Base-by-base conservation (phyloP, 1,140 invertebrate genomes). In the Drosophila tani region DNA sequence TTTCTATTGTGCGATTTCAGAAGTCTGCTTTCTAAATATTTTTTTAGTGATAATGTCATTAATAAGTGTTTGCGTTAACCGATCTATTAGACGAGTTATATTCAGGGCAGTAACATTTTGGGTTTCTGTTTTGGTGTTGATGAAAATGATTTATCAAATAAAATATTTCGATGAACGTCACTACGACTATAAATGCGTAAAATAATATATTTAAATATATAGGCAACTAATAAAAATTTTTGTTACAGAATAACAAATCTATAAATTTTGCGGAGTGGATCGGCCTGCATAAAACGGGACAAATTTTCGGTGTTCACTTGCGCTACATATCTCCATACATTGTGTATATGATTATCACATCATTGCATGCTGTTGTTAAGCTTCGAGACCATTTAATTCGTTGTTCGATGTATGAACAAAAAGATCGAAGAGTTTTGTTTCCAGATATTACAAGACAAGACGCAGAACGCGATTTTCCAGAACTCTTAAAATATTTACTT, bases 131-230 rank as follows among this genome's bases (percentile, higher is more conserved):
- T 94, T 99, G 15, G 94, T 99, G 62, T 95, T 99, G 43, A 94
- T 95, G 2, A 98, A 98, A 93, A 99, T 99, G 98, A 95, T 99
- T 9, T 99, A 98, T 93, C 98, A 99, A 94, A 97, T 99, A 53
- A 94, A 97, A 50, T 97, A 98, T 82, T 97, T 99, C 59, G 93
- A 96, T 70, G 96, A 96, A 70, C 93, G 94, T 5, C 93, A 94
- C 47, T 87, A 83, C 27, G 21, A 87, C 24, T 87, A 53, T 35
- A 41, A 50, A 62, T 87, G 83, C 43, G 83, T 87, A 87, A 83
- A 32, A 8, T 50, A 53, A 11, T 21, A 50, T 21, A 29, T 6
- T 5, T 43, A 5, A 9, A 17, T 17, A 5, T 15, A 35, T 12
- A 19, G 7, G 43, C 14, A 24, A 5, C 24, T 12, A 46, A 2